Conservation (phyloP, 2,888 invertebrate species). For the Scrobipalpa atriplicella region DNA sequence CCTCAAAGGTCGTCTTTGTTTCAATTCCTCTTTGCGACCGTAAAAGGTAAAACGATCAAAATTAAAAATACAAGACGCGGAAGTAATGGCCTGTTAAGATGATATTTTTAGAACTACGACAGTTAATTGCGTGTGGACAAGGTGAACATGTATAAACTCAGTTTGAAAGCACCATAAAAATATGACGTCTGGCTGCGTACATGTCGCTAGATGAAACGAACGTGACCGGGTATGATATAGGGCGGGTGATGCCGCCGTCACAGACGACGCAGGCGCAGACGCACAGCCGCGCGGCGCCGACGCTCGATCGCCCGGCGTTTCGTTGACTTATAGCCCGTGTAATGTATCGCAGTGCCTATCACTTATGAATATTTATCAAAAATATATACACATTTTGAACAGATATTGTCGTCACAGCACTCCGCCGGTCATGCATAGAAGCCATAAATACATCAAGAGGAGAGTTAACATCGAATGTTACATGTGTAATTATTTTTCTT, state of each 20-base stretch:
- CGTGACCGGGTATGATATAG: constrained; percentile 53
- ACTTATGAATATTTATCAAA: constrained; percentile 81
- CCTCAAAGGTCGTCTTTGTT: constrained; percentile 22
- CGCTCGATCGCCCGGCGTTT: constrained; percentile 53
- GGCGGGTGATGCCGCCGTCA: constrained; percentile 41
- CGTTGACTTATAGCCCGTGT: constrained; percentile 77
- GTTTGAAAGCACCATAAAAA: constrained; percentile 66
- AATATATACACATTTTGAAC: constrained; percentile 63
- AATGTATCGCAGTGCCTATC: constrained; percentile 77
- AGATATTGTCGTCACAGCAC: constrained; percentile 60
- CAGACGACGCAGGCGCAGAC: constrained; percentile 39
- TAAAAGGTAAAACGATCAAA: constrained; percentile 4
- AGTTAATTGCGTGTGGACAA: constrained; percentile 71
- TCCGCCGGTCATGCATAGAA: constrained; percentile 49
- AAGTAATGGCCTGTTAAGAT: constrained; percentile 46
- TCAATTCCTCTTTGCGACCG: not conserved
- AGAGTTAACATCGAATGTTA: constrained; percentile 60
- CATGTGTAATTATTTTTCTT: constrained; percentile 70
- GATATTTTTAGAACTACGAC: constrained; percentile 63
- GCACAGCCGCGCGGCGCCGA: constrained; percentile 44
- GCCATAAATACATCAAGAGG: constrained; percentile 71
- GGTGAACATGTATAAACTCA: constrained; percentile 51
- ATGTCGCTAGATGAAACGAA: constrained; percentile 61
- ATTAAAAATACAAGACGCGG: constrained; percentile 23
- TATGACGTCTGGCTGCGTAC: constrained; percentile 70